Percentiles rank a stretch among this genome's conserved stretches.
Conservation (phyloP, 1,140 invertebrate species). For the Camponotus vicinus region DNA sequence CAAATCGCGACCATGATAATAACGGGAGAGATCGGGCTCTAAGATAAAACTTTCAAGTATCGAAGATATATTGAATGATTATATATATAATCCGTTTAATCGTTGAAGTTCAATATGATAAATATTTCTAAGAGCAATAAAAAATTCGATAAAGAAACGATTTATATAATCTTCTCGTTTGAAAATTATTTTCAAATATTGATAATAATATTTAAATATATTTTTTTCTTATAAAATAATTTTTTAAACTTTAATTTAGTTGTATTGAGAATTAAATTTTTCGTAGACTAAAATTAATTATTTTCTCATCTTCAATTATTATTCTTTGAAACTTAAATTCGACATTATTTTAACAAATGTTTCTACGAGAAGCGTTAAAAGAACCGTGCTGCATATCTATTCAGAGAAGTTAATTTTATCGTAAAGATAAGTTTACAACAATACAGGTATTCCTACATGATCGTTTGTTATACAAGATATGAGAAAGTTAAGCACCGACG, state of each 20-base stretch:
- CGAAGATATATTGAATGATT: neutral
- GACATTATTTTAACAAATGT: conserved; percentile 1
- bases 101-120: neutral
- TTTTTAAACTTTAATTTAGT: too few relatives aligned
- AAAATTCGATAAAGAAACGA: neutral
- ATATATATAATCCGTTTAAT: conserved; percentile 11
- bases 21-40: neutral
- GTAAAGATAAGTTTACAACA: conserved; percentile 5
- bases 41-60: neutral
- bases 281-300: neutral
- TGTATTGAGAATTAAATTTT: too few relatives aligned
- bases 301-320: neutral
- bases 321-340: neutral
- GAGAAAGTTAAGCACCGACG: conserved; percentile 49
- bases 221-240: neutral
- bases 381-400: neutral
- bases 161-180: neutral
- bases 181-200: conserved; percentile 21
- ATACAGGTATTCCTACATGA: conserved; percentile 7
- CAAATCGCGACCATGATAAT: conserved; percentile 7
- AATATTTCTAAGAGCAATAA: conserved; percentile 2
- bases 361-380: neutral
- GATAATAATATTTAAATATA: neutral
- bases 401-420: neutral
- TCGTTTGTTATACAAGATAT: conserved; percentile 10